Percentiles rank a stretch among this genome's conserved stretches.
phyloP scores from a whole-genome alignment of 2,797 vertebrate genomes.

The Cyclopterus lumpus region DNA sequence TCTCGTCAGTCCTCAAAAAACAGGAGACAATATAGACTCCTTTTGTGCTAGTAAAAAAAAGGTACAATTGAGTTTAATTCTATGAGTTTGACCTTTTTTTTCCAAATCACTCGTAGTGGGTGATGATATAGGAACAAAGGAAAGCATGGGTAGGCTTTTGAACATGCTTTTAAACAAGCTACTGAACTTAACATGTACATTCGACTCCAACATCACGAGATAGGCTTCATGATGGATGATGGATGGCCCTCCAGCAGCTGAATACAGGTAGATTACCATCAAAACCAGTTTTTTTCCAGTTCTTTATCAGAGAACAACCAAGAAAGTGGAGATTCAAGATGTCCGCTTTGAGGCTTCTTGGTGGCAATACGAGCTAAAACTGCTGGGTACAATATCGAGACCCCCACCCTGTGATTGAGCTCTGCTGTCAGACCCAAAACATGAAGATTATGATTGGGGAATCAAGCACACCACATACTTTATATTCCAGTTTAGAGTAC shows the following conservation, averaged over 20 bases:
- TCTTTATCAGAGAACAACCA: background rate
- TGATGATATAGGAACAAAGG: background rate
- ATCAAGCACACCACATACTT: slow-evolving; percentile 10
- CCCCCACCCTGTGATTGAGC: background rate
- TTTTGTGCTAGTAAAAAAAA: background rate
- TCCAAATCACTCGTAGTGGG: background rate
- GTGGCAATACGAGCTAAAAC: slow-evolving; percentile 6
- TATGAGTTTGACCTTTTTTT: slow-evolving; percentile 9
- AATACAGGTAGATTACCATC: slow-evolving; percentile 3
- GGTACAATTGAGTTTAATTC: background rate
- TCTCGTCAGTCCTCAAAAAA: background rate
- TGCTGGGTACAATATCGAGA: slow-evolving; percentile 10
- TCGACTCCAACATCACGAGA: slow-evolving; percentile 15
- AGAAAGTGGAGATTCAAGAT: slow-evolving; percentile 5
- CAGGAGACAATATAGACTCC: background rate
- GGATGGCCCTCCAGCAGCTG: slow-evolving; percentile 23
- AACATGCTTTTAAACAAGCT: background rate
- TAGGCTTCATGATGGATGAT: slow-evolving; percentile 25
- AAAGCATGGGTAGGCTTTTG: background rate
- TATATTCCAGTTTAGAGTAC: slow-evolving; percentile 12
- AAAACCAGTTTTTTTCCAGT: background rate
- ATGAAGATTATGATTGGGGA: slow-evolving; percentile 17
- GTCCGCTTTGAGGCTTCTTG: slow-evolving; percentile 10
- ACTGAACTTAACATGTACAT: slow-evolving; percentile 10
- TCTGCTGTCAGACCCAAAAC: slow-evolving; percentile 15